phyloP scores from a whole-genome alignment of 2,113 vertebrate genomes.

The Lepidiolamprologus cunningtoni region DNA sequence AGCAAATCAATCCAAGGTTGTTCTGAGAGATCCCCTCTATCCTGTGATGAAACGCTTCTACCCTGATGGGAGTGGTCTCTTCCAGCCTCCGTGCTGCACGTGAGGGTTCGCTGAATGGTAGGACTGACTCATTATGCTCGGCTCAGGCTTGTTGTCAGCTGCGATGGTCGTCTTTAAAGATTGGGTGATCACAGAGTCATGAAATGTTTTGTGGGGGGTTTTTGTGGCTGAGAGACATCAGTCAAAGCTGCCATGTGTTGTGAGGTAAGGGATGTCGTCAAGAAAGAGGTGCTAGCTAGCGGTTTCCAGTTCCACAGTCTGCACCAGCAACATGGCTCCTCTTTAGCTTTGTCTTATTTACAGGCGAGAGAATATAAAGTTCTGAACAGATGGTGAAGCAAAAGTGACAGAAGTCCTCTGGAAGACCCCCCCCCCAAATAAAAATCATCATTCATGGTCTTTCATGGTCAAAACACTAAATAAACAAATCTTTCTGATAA shows the following conservation, averaged over 20 bases:
- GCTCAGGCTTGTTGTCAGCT: neutral
- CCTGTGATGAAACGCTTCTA: neutral
- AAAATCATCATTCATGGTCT: neutral
- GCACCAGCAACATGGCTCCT: neutral
- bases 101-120: neutral
- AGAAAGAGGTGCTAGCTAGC: neutral
- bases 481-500: neutral
- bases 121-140: neutral
- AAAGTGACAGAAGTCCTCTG: neutral
- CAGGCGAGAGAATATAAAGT: neutral
- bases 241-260: neutral
- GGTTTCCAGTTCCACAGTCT: neutral
- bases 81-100: neutral
- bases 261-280: rapidly evolving
- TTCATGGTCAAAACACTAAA: neutral
- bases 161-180: neutral
- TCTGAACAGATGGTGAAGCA: neutral
- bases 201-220: rapidly evolving
- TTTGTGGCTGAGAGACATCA: neutral
- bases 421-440: neutral
- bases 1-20: neutral
- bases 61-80: neutral
- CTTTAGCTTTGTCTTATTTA: neutral
- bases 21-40: neutral
- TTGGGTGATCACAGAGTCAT: neutral